A percentile compares a stretch with the other conserved stretches of the same genome.
Conservation (phyloP, 2,888 invertebrate species). For the Dromius quadrimaculatus region DNA sequence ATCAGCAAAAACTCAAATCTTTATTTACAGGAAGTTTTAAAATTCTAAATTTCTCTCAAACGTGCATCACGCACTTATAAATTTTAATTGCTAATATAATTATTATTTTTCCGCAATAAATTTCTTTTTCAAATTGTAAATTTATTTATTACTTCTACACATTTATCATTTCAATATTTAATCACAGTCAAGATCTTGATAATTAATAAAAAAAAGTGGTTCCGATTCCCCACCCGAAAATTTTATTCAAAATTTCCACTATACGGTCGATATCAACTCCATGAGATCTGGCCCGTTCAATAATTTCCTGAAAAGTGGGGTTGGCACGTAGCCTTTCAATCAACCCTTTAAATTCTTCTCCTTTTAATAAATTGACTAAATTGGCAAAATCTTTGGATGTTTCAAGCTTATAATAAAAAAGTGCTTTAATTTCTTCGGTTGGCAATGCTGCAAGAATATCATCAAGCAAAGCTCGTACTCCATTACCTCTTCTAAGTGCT, state of each 20-base stretch:
- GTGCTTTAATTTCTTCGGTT: conserved; percentile 57
- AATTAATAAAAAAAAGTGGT: conserved; percentile 14
- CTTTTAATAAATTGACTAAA: conserved; percentile 56
- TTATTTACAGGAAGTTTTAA: too few species aligned
- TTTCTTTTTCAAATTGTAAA: not conserved
- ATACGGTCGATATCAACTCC: conserved; percentile 37
- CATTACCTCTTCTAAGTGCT: conserved; percentile 55
- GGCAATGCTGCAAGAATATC: conserved; percentile 59
- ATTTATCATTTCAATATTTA: not conserved
- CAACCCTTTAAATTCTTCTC: conserved; percentile 57
- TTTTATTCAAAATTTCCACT: conserved; percentile 35
- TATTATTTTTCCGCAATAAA: not conserved
- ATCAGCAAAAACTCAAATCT: too few species aligned
- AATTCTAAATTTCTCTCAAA: too few species aligned
- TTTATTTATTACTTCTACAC: not conserved
- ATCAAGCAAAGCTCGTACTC: conserved; percentile 55
- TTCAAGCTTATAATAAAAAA: conserved; percentile 59
- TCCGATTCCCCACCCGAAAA: conserved; percentile 42
- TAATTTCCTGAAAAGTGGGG: conserved; percentile 32
- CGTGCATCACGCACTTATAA: too few species aligned
- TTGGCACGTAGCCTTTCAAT: conserved; percentile 54
- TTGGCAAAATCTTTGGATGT: conserved; percentile 57
- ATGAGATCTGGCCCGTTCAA: conserved; percentile 10
- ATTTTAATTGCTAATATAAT: not conserved
- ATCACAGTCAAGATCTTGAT: not conserved